Conservation (phyloP, 1,140 invertebrate genomes). For the Mercenaria mercenaria region DNA sequence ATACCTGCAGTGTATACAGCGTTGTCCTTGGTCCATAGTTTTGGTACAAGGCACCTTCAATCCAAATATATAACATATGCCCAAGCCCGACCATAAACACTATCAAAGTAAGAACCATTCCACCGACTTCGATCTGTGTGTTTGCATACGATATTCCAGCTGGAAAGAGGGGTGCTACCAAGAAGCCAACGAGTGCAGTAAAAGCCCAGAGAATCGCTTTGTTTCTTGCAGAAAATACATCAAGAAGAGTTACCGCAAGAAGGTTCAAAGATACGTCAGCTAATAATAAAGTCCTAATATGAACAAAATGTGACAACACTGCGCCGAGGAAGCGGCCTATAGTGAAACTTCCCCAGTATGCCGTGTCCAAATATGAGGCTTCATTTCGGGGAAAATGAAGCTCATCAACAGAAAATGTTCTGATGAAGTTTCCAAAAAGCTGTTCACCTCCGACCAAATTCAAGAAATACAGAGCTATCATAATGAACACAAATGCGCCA, state of each 20-base stretch:
- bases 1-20: slow-evolving; percentile 44
- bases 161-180: slow-evolving; percentile 61
- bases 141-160: slow-evolving; percentile 51
- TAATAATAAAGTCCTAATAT: slow-evolving; percentile 39
- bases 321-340: slow-evolving; percentile 50
- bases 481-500: slow-evolving; percentile 62
- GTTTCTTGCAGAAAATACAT: slow-evolving; percentile 49
- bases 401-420: slow-evolving; percentile 62
- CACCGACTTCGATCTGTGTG: slow-evolving; percentile 55
- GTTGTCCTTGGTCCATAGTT: slow-evolving; percentile 42
- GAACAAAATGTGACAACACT: slow-evolving; percentile 31
- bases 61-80: slow-evolving; percentile 49
- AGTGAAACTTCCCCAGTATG: slow-evolving; percentile 61
- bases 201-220: slow-evolving; percentile 48
- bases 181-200: slow-evolving; percentile 32
- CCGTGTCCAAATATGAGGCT: slow-evolving; percentile 60
- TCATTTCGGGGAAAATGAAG: slow-evolving; percentile 47
- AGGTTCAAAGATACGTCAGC: slow-evolving; percentile 42
- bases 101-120: slow-evolving; percentile 46
- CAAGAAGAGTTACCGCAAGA: slow-evolving; percentile 16
- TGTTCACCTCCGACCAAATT: slow-evolving; percentile 70
- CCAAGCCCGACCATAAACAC: slow-evolving; percentile 40
- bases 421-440: slow-evolving; percentile 70
- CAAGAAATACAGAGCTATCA: slow-evolving; percentile 59
- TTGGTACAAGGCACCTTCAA: slow-evolving; percentile 43